phyloP scores from a whole-genome alignment of 2,797 vertebrate species.

The Molothrus aeneus region DNA sequence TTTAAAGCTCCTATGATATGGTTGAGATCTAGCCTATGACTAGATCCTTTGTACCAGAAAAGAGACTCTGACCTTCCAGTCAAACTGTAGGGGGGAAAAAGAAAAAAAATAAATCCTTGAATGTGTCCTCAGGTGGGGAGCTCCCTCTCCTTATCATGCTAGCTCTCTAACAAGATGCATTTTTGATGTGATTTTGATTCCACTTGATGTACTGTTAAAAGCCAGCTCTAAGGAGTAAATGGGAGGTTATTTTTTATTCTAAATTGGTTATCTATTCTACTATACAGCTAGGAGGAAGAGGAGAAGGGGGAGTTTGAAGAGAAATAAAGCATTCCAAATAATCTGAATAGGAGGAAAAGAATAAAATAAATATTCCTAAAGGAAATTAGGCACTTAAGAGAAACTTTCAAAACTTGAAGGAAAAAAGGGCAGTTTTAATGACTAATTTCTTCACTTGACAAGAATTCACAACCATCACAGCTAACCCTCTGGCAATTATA shows the following conservation, averaged over 20 bases:
- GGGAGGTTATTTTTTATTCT: neutral
- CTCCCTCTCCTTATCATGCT: neutral
- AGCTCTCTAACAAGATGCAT: neutral
- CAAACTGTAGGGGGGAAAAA: neutral
- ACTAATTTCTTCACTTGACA: conserved; percentile 21
- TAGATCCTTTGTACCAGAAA: neutral
- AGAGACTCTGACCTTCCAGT: neutral
- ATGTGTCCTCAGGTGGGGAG: neutral
- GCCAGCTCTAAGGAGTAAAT: neutral
- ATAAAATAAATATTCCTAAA: neutral
- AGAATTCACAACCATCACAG: neutral
- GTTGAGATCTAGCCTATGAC: neutral
- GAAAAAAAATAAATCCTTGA: neutral
- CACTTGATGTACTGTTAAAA: neutral
- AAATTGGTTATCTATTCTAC: neutral
- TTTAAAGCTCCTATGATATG: neutral
- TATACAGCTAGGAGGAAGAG: neutral
- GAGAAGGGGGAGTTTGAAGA: neutral
- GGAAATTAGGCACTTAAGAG: neutral
- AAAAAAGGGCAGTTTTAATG: conserved; percentile 9
- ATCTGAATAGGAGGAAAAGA: neutral
- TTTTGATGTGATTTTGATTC: neutral
- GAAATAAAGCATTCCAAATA: neutral
- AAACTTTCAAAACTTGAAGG: neutral
- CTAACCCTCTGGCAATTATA: neutral